Conservation (phyloP, 1,140 invertebrate species). For the Cotesia glomerata region DNA sequence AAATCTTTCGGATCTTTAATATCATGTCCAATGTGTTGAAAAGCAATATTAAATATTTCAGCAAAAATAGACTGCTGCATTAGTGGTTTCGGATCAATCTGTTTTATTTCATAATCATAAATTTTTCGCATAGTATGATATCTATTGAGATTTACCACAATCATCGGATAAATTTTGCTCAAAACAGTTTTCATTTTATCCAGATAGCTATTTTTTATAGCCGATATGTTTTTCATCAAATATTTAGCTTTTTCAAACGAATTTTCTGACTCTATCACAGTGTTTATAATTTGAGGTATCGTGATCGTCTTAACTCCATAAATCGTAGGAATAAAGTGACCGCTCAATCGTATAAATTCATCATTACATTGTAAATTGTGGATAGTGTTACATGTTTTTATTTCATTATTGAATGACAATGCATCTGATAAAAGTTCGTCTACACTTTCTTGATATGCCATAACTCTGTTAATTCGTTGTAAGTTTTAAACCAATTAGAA, state of each 20-base stretch:
- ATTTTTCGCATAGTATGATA: background rate
- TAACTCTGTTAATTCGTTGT: background rate
- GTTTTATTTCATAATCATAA: background rate
- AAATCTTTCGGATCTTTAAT: background rate
- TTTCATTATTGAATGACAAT: background rate
- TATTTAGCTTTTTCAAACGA: background rate
- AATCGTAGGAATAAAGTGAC: background rate
- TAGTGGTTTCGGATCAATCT: background rate
- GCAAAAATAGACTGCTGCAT: background rate
- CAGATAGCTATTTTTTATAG: background rate
- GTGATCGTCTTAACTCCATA: background rate
- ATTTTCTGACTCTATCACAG: background rate
- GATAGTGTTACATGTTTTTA: background rate
- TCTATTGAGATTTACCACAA: background rate
- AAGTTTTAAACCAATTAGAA: too few species aligned
- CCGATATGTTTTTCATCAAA: background rate
- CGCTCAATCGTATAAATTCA: background rate
- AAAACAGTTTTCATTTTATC: background rate
- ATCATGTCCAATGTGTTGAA: background rate
- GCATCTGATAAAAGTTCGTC: slow-evolving; percentile 1
- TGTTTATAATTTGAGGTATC: background rate
- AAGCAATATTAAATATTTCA: background rate
- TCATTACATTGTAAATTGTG: background rate
- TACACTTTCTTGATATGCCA: background rate
- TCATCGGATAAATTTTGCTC: background rate